Conservation (phyloP, 2,797 vertebrate species). For the Corythornis leucogaster region DNA sequence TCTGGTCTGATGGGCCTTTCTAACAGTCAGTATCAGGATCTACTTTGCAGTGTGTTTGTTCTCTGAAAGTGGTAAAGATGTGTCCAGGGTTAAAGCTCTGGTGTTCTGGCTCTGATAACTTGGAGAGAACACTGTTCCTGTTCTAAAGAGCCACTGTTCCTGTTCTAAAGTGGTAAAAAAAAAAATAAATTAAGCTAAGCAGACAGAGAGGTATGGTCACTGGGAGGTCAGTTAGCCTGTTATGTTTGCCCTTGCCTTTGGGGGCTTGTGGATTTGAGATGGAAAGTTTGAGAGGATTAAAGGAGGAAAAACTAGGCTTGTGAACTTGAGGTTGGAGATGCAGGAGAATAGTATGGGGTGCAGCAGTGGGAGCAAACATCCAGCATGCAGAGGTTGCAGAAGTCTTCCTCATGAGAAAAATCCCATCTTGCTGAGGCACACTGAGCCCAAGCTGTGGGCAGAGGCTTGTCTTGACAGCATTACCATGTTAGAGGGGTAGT, state of each 20-base stretch:
- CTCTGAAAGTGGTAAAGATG: background rate
- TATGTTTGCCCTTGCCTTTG: background rate
- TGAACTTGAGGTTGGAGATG: background rate
- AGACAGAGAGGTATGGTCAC: background rate
- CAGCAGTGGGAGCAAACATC: background rate
- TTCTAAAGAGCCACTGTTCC: background rate
- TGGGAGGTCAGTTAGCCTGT: background rate
- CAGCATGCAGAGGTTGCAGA: background rate
- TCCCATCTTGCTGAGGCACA: background rate
- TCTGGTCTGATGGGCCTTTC: background rate
- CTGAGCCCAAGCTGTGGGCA: background rate
- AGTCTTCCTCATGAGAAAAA: background rate
- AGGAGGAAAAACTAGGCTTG: background rate
- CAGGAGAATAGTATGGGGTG: background rate
- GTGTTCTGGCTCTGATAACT: background rate
- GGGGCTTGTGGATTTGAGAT: background rate
- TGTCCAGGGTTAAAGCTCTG: background rate
- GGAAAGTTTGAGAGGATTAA: background rate
- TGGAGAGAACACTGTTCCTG: background rate
- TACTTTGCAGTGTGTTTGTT: background rate
- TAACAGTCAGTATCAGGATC: background rate
- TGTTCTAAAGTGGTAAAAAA: background rate
- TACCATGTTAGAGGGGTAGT: rapidly evolving
- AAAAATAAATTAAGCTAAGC: background rate
- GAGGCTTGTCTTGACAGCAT: background rate